Evolutionary conservation across 2,797 vertebrate genomes (phyloP).

Genomic region (Mycteria americana): DNA sequence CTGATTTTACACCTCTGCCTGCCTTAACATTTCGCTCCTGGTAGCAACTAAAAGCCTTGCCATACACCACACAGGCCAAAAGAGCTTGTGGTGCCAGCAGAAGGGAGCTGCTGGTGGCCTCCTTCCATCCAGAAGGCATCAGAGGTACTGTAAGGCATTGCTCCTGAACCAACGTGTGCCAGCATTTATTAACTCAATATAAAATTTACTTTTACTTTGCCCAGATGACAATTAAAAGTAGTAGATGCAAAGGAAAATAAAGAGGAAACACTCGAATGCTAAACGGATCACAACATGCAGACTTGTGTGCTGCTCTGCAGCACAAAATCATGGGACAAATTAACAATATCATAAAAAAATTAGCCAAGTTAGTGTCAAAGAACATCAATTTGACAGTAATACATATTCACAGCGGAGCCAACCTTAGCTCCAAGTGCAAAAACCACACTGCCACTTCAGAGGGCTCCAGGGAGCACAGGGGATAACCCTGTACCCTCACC

Average conservation of each 20-base stretch:
- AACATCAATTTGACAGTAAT: neutral
- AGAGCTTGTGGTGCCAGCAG: neutral
- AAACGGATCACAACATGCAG: neutral
- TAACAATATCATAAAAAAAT: neutral
- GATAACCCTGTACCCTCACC: neutral
- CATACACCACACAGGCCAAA: neutral
- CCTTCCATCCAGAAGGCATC: neutral
- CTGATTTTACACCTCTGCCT: slow-evolving; percentile 14
- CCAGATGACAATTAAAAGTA: neutral
- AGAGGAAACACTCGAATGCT: neutral
- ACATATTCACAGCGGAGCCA: neutral
- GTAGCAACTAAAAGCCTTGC: neutral
- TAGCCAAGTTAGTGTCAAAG: neutral
- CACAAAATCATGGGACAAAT: neutral
- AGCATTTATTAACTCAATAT: neutral
- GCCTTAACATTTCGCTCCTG: neutral
- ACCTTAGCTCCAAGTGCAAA: neutral
- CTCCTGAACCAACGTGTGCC: neutral
- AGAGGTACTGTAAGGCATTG: neutral
- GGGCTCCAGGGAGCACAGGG: neutral
- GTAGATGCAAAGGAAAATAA: neutral
- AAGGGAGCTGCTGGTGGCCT: neutral
- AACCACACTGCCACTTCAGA: accelerated
- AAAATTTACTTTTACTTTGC: neutral
- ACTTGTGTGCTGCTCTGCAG: neutral